Percentiles rank a stretch among this genome's conserved stretches.
Conservation (phyloP, 2,113 vertebrate genomes). For the Polyodon spathula region DNA sequence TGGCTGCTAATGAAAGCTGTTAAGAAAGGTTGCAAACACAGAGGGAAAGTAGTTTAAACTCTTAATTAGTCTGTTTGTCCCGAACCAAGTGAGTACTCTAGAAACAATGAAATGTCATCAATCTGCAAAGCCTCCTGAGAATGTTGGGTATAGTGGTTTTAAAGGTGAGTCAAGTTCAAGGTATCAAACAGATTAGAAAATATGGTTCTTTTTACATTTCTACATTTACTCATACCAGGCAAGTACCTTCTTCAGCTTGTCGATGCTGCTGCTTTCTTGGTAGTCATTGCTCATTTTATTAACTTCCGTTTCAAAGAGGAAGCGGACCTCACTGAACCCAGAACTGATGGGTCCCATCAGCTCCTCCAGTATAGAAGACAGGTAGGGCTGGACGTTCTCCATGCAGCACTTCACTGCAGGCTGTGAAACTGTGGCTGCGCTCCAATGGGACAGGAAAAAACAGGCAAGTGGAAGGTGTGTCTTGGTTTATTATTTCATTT, state of each 20-base stretch:
- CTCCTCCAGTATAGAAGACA: slow-evolving; percentile 76
- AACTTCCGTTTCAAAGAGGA: slow-evolving; percentile 66
- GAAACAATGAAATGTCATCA: too few relatives aligned
- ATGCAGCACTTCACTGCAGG: slow-evolving; percentile 60
- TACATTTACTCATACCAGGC: slow-evolving; percentile 1
- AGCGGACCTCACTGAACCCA: slow-evolving; percentile 69
- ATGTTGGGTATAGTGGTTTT: too few relatives aligned
- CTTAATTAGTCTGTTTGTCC: too few relatives aligned
- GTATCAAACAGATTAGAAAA: not conserved
- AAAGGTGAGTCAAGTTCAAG: too few relatives aligned
- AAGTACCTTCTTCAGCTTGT: slow-evolving; percentile 61
- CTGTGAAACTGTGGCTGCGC: slow-evolving; percentile 58
- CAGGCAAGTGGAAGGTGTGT: not conserved
- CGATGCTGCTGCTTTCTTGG: slow-evolving; percentile 36
- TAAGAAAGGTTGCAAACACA: not conserved
- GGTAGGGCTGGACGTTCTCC: slow-evolving; percentile 67
- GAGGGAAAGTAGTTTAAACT: too few relatives aligned
- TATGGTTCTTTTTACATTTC: too few relatives aligned
- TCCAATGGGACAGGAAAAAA: not conserved
- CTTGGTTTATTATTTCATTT: not conserved
- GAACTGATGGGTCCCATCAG: slow-evolving; percentile 83
- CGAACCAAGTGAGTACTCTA: too few relatives aligned
- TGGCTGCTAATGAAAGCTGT: too few relatives aligned
- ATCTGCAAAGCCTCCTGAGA: too few relatives aligned
- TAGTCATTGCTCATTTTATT: slow-evolving; percentile 59